These are phyloP conservation scores for Atta colombica DNA, from an alignment of 1,140 invertebrate genomes.

Conservation along the genomic window DNA sequence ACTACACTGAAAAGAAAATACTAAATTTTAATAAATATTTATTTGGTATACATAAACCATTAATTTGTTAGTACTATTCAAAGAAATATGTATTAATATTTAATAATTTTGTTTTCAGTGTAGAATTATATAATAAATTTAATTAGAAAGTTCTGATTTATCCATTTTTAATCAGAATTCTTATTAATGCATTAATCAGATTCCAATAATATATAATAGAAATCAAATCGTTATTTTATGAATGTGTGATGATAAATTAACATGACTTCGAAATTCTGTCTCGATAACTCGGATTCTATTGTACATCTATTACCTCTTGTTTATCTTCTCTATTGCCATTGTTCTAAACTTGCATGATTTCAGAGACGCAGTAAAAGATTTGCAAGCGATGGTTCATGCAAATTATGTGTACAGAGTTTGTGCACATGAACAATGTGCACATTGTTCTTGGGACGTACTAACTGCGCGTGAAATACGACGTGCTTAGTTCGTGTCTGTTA, in stretches of 20 bases:
- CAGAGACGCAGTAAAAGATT: slow-evolving; percentile 34
- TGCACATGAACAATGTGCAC: slow-evolving; percentile 36
- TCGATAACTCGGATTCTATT: not conserved
- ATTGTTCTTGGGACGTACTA: slow-evolving; percentile 26
- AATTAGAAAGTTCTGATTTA: no score
- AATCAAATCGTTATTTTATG: not conserved
- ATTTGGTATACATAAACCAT: no score
- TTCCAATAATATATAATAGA: not conserved
- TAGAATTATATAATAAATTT: no score
- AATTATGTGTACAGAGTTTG: slow-evolving; percentile 50
- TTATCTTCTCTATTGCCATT: slow-evolving; percentile 10
- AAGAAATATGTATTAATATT: no score
- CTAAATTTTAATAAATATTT: no score
- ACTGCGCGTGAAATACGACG: slow-evolving; percentile 41
- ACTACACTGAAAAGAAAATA: no score
- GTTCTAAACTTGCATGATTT: slow-evolving; percentile 41
- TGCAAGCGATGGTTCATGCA: slow-evolving; percentile 58
- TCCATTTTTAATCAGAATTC: no score
- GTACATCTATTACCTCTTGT: slow-evolving; percentile 1
- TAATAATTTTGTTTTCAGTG: no score
- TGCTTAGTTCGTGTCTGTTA: slow-evolving; percentile 28
- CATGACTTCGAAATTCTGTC: slow-evolving; percentile 1
- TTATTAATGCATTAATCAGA: no score
- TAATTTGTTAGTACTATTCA: no score
- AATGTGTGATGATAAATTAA: not conserved